phyloP scores from a whole-genome alignment of 1,140 invertebrate species.

The Drosophila novamexicana region DNA sequence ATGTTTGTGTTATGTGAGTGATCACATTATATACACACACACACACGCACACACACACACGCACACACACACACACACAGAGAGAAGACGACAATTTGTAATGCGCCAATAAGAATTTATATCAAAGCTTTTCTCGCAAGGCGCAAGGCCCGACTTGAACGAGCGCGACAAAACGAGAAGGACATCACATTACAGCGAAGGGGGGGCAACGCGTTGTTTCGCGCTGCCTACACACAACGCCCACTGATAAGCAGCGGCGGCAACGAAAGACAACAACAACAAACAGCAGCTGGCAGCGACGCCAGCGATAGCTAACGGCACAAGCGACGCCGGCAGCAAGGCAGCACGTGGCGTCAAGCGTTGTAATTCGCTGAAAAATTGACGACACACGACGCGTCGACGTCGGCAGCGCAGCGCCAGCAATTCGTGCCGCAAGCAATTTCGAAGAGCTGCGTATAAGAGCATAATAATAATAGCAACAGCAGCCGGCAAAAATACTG shows the following conservation, averaged over 20 bases:
- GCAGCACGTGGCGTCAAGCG: slow-evolving; percentile 65
- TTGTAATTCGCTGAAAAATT: slow-evolving; percentile 70
- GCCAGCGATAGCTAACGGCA: slow-evolving; percentile 46
- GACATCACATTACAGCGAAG: slow-evolving; percentile 39
- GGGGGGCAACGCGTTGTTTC: slow-evolving; percentile 14
- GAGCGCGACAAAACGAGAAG: slow-evolving; percentile 34
- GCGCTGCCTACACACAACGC: slow-evolving; percentile 20
- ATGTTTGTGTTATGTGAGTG: slow-evolving; percentile 56
- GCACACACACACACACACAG: slow-evolving; percentile 1
- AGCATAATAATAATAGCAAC: slow-evolving; percentile 3
- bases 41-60: slow-evolving; percentile 16
- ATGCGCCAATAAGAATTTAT: slow-evolving; percentile 83
- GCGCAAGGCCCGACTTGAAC: slow-evolving; percentile 41
- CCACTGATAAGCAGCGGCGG: slow-evolving; percentile 54
- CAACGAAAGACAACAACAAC: slow-evolving; percentile 6
- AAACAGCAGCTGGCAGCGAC: slow-evolving; percentile 9
- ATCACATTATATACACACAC: slow-evolving; percentile 67
- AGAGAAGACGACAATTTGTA: slow-evolving; percentile 75
- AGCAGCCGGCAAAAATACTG: slow-evolving; percentile 32
- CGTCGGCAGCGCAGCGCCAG: slow-evolving; percentile 67
- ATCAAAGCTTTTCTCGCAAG: slow-evolving; percentile 66
- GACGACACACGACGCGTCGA: slow-evolving; percentile 51
- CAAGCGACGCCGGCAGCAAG: slow-evolving; percentile 9
- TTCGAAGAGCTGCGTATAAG: slow-evolving; percentile 22
- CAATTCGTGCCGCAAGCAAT: neutral